Evolutionary conservation across 2,888 invertebrate species (phyloP), one percentile per base, ranked within the genome.

Genomic region (Heliconius sara): DNA sequence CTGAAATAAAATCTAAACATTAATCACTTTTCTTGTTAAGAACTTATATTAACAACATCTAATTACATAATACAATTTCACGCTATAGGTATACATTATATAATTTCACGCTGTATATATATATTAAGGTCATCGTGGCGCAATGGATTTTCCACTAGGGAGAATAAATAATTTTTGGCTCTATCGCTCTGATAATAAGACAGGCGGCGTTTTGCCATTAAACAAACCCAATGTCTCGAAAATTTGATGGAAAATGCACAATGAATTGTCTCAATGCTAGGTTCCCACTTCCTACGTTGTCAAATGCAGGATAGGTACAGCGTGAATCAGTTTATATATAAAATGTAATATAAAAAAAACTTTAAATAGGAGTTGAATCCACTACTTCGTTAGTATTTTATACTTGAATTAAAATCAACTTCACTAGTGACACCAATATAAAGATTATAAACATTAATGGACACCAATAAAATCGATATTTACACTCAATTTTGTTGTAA

Each of bases 381-480:
- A 66, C 30, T 9, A 39, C n/a, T 12, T n/a, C 22, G 2, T 12
- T 34, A 67, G 10, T 34, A 52, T 68, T n/a, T 68, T 22, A 43
- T 7, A 25, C 25, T 1, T 70, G 52, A 57, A 72, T 75, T 39
- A 73, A 73, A n/a, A 9, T 22, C 60, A 34, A 68, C n/a, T 39
- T 60, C 73, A 73, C 39, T 60, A 73, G 52, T 73, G 57, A 30
- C 57, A 30, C n/a, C 13, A 73, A 39, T 60, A 57, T 60, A 73
- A n/a, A 60, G 73, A 25, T 73, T 73, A 73, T 25, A 73, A 73
- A 73, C 34, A 73, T n/a, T 60, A 39, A 60, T 60, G n/a, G 19
- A 73, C 60, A 60, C 73, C 73, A 73, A 73, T 73, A 73, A 73
- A 73, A 73, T 73, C 73, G 60, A 73, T 73, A 73, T 73, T 73